phyloP scores from a whole-genome alignment of 2,113 vertebrate genomes.

The Albula goreensis region DNA sequence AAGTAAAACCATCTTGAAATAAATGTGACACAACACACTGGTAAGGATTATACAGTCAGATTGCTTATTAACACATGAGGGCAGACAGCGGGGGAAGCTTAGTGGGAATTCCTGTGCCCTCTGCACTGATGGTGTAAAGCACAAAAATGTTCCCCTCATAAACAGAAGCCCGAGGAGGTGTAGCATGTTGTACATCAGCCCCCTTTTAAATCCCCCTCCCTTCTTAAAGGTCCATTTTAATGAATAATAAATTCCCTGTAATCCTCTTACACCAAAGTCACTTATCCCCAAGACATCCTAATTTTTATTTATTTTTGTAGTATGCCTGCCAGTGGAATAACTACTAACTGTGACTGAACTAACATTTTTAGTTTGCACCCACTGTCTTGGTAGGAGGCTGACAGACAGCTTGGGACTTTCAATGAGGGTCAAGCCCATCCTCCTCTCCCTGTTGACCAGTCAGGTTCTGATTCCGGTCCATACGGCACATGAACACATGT shows the following conservation, averaged over 20 bases:
- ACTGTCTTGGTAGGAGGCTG: not conserved
- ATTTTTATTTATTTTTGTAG: not conserved
- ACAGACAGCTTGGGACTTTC: not conserved
- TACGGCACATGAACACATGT: too few relatives aligned
- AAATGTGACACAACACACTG: too few relatives aligned
- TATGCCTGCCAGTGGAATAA: not conserved
- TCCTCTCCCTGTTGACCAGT: not conserved
- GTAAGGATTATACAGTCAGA: too few relatives aligned
- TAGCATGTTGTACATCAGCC: not conserved
- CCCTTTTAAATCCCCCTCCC: not conserved
- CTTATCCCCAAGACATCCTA: not conserved
- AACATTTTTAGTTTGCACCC: not conserved
- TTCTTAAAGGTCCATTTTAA: not conserved
- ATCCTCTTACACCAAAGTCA: slow-evolving; percentile 2
- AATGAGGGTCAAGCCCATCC: not conserved
- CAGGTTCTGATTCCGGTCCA: too few relatives aligned
- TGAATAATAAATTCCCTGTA: slow-evolving; percentile 1
- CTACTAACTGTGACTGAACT: not conserved
- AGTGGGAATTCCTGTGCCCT: too few relatives aligned
- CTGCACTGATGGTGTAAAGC: too few relatives aligned
- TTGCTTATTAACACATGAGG: too few relatives aligned
- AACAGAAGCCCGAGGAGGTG: not conserved
- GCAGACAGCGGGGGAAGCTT: too few relatives aligned
- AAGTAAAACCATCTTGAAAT: too few relatives aligned
- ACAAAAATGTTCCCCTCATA: not conserved